These are phyloP conservation scores for Heliornis fulica DNA, from an alignment of 2,113 vertebrate species.

Conservation along the genomic window DNA sequence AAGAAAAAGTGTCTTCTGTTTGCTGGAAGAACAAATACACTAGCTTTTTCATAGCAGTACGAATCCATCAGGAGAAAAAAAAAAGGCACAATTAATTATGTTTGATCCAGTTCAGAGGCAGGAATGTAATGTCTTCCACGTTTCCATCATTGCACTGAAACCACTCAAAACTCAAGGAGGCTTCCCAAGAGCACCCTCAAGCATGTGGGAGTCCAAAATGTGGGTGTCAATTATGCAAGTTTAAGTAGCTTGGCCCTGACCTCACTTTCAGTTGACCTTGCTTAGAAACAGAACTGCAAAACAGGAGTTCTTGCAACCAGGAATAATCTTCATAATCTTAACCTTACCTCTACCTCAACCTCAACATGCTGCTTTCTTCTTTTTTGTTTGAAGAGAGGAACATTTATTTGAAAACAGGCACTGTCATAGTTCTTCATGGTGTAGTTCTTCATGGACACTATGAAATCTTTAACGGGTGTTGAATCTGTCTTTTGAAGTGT, in stretches of 20 bases:
- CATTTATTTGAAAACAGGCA: not conserved
- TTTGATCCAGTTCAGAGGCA: not conserved
- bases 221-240: not conserved
- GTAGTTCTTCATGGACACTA: not conserved
- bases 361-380: not conserved
- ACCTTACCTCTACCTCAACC: not conserved
- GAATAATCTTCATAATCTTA: not conserved
- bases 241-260: not conserved
- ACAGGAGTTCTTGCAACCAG: not conserved
- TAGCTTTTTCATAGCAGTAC: not conserved
- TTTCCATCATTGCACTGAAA: not conserved
- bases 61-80: conserved; percentile 6
- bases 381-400: not conserved
- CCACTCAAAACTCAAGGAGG: not conserved
- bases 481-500: not conserved
- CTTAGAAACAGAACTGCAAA: not conserved
- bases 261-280: not conserved
- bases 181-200: not conserved
- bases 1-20: conserved; percentile 15
- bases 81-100: not conserved
- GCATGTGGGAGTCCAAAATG: not conserved
- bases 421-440: not conserved
- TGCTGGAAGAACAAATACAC: conserved; percentile 3
- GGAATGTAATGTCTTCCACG: not conserved
- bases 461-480: not conserved